A percentile compares a stretch with the other conserved stretches of the same genome.
Conservation (phyloP, 2,888 invertebrate genomes). For the Patella depressa region DNA sequence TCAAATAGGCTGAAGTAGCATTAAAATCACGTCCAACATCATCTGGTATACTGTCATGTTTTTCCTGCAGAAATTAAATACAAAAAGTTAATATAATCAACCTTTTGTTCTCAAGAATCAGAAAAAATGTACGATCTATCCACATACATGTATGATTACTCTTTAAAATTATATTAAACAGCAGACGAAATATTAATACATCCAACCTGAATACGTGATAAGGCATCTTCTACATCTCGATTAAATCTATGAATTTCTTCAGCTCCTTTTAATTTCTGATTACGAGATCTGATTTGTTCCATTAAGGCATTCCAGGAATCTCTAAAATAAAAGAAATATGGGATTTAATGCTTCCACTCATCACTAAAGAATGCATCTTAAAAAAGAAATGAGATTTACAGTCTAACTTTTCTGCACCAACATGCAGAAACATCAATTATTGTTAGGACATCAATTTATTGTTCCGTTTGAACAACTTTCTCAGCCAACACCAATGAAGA, state of each 20-base stretch:
- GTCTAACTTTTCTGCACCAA: too few species aligned
- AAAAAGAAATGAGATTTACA: too few species aligned
- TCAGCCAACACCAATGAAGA: too few species aligned
- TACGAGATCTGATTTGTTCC: constrained; percentile 87
- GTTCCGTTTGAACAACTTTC: too few species aligned
- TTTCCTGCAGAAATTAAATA: constrained; percentile 75
- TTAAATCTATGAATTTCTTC: constrained; percentile 98
- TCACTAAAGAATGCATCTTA: too few species aligned
- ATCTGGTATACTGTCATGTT: constrained; percentile 87
- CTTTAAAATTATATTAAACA: background rate
- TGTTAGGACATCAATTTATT: too few species aligned
- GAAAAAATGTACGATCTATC: background rate
- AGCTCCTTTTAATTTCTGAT: constrained; percentile 90
- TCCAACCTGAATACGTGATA: constrained; percentile 82
- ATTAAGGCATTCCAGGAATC: constrained; percentile 86
- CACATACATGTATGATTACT: background rate
- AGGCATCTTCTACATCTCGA: constrained; percentile 91
- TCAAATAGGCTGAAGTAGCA: constrained; percentile 84
- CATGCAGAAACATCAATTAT: too few species aligned
- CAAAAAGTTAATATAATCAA: background rate
- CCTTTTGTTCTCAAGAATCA: background rate
- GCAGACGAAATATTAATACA: background rate
- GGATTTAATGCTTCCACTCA: background rate
- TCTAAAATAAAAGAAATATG: constrained; percentile 58
- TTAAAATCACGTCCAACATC: constrained; percentile 85